These are phyloP conservation scores for Aspidiotus destructor DNA, from an alignment of 2,888 invertebrate genomes.

Conservation along the genomic window DNA sequence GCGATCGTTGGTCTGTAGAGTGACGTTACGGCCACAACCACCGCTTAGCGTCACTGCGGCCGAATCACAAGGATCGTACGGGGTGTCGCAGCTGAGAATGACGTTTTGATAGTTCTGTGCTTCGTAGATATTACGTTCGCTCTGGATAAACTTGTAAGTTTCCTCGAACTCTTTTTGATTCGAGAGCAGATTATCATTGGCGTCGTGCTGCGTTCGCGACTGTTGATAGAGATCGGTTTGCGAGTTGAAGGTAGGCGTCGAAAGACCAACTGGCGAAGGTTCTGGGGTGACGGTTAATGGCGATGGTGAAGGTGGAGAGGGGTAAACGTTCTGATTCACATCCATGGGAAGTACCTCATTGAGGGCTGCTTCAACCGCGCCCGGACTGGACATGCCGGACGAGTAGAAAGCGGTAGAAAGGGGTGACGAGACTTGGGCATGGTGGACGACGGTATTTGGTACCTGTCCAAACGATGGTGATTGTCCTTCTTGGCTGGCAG, in stretches of 20 bases:
- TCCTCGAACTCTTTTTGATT: constrained; percentile 29
- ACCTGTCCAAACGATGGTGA: constrained; percentile 48
- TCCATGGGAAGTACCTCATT: constrained; percentile 63
- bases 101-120: constrained; percentile 22
- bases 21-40: constrained; percentile 10
- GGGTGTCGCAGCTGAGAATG: constrained; percentile 8
- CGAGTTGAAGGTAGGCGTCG: constrained; percentile 38
- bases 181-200: constrained; percentile 3
- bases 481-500: constrained; percentile 75
- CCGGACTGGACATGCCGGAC: constrained; percentile 81
- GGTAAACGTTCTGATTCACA: constrained; percentile 42
- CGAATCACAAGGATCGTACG: not conserved
- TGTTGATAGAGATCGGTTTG: constrained; percentile 12
- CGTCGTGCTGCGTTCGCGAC: constrained; percentile 3
- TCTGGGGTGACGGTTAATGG: constrained; percentile 51
- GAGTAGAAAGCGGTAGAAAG: constrained; percentile 53
- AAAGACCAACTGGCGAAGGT: constrained; percentile 51
- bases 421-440: constrained; percentile 46
- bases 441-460: constrained; percentile 38
- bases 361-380: constrained; percentile 75
- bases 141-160: constrained; percentile 22
- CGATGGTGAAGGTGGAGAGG: constrained; percentile 43
- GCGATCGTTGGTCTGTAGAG: constrained; percentile 6
- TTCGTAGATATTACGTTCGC: constrained; percentile 16
- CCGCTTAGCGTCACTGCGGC: not conserved